Evolutionary conservation across 2,888 invertebrate genomes (phyloP).

Genomic region (Neria commutata): DNA sequence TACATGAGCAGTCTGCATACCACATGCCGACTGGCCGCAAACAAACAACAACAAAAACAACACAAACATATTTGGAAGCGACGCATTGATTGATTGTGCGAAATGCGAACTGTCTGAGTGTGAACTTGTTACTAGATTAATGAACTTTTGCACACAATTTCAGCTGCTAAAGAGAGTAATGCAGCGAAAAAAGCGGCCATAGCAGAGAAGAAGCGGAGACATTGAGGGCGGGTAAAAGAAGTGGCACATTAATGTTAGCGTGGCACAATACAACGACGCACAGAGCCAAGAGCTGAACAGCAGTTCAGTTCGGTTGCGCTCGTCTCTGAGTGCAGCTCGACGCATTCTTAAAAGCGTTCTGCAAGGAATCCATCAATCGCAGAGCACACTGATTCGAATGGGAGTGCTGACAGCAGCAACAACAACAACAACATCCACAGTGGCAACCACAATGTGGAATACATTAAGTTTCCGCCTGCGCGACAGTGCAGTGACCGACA

Average conservation of each 20-base stretch:
- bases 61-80: slow-evolving; percentile 5
- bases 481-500: too few relatives aligned
- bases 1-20: too few relatives aligned
- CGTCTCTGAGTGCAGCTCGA: too few relatives aligned
- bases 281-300: too few relatives aligned
- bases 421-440: too few relatives aligned
- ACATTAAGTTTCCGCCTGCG: too few relatives aligned
- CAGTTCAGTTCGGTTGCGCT: too few relatives aligned
- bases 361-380: slow-evolving; percentile 35
- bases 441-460: too few relatives aligned
- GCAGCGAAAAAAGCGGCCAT: background rate
- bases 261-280: too few relatives aligned
- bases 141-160: slow-evolving; percentile 46
- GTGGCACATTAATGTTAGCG: slow-evolving; percentile 1
- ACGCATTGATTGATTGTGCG: slow-evolving; percentile 53
- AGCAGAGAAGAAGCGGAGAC: background rate
- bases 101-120: slow-evolving; percentile 49
- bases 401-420: background rate
- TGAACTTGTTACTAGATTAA: slow-evolving; percentile 57
- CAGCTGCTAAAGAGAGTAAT: background rate
- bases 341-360: too few relatives aligned
- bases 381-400: too few relatives aligned
- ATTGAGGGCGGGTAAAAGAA: background rate
- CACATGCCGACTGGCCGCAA: too few relatives aligned
- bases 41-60: background rate